Percentiles rank a stretch among this genome's conserved stretches.
Conservation (phyloP, 30 jellyfish, hydroid and myxozoan species). For the Chrysaora quinquecirrha region DNA sequence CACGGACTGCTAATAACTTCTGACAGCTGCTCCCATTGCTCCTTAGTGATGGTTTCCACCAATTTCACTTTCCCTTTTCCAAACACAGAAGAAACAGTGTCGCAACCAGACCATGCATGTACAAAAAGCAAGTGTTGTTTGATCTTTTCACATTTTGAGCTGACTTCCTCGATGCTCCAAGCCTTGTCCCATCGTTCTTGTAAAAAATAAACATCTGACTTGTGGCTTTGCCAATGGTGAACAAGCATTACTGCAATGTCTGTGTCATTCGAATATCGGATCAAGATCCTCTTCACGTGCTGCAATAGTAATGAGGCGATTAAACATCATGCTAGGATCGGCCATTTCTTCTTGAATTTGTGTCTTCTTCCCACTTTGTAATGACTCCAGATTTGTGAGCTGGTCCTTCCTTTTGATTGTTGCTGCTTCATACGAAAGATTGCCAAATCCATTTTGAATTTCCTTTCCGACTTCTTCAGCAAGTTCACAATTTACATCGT, state of each 20-base stretch:
- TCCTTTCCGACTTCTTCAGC: too few relatives aligned
- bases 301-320: too few relatives aligned
- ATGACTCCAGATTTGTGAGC: slow-evolving; percentile 12
- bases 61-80: slow-evolving; percentile 33
- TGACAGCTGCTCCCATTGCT: slow-evolving; percentile 10
- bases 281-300: too few relatives aligned
- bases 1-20: slow-evolving; percentile 14
- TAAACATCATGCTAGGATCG: too few relatives aligned
- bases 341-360: too few relatives aligned
- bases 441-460: too few relatives aligned
- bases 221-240: slow-evolving; percentile 33
- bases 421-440: too few relatives aligned
- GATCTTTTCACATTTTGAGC: neutral
- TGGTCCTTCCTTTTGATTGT: too few relatives aligned
- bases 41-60: neutral
- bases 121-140: slow-evolving; percentile 18
- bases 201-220: neutral
- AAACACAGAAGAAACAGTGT: slow-evolving; percentile 25
- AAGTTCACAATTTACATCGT: too few relatives aligned
- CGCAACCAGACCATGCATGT: slow-evolving; percentile 51
- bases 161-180: slow-evolving; percentile 24
- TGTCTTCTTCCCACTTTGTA: neutral
- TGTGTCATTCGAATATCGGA: slow-evolving; percentile 41
- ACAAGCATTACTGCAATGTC: slow-evolving; percentile 30
- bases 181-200: slow-evolving; percentile 30